These are phyloP conservation scores for Mormyrus lacerda DNA, from an alignment of 2,113 vertebrate genomes.

Conservation along the genomic window DNA sequence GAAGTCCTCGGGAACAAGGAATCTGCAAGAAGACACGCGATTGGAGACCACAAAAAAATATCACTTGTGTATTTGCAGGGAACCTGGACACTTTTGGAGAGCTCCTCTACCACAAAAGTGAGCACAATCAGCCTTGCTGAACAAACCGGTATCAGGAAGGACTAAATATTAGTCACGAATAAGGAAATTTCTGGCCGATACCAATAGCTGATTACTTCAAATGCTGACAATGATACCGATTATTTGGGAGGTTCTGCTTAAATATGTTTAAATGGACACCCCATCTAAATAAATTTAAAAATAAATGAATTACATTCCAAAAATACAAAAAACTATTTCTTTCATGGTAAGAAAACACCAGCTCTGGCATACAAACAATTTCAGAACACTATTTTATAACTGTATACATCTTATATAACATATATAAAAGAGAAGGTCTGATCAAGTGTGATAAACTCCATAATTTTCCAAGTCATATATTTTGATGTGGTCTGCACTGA, in stretches of 20 bases:
- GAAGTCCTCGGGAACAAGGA: constrained; percentile 78
- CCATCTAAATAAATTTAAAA: neutral
- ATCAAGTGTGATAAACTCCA: neutral
- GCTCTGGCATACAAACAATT: neutral
- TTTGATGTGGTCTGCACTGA: neutral
- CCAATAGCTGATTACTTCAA: neutral
- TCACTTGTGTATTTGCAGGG: neutral
- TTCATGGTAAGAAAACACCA: neutral
- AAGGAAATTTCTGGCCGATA: neutral
- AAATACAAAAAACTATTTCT: neutral
- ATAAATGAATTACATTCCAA: neutral
- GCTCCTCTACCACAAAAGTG: neutral
- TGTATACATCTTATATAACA: neutral
- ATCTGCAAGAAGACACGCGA: constrained; percentile 34
- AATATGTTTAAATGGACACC: neutral
- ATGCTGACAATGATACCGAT: neutral
- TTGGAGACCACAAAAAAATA: neutral
- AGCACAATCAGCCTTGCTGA: neutral
- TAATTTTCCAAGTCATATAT: neutral
- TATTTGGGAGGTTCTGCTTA: neutral
- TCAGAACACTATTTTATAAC: neutral
- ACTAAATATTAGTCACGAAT: neutral
- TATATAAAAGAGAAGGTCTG: neutral
- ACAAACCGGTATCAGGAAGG: neutral
- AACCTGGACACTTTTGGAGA: neutral